These are phyloP conservation scores for Archilochus colubris DNA, from an alignment of 2,113 vertebrate genomes.

Conservation along the genomic window DNA sequence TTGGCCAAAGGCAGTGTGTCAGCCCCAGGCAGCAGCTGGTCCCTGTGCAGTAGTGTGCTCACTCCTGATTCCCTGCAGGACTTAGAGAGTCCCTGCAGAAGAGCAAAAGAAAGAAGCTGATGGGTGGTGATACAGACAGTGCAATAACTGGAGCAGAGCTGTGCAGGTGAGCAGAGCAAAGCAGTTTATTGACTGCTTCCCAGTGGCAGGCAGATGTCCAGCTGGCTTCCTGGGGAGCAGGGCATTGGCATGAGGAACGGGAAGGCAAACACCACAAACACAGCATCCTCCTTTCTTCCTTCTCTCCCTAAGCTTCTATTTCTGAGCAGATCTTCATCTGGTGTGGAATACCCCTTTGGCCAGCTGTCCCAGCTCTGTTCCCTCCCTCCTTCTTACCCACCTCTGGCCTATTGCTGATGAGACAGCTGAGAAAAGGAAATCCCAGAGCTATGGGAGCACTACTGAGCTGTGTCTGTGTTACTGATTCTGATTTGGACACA, in stretches of 20 bases:
- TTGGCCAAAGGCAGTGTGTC: rapidly evolving
- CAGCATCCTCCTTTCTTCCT: not conserved
- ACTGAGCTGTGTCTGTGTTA: not conserved
- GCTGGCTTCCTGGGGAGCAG: not conserved
- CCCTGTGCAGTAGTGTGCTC: not conserved
- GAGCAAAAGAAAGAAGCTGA: not conserved
- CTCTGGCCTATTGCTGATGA: not conserved
- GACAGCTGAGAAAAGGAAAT: not conserved
- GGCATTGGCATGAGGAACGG: not conserved
- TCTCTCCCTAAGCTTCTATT: not conserved
- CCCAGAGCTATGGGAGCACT: not conserved
- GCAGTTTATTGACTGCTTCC: not conserved
- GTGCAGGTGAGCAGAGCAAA: not conserved
- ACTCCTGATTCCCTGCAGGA: not conserved
- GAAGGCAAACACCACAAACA: not conserved
- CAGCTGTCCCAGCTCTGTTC: not conserved
- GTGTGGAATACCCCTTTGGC: not conserved
- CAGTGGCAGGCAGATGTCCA: not conserved
- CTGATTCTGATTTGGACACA: not conserved
- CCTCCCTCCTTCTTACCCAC: not conserved
- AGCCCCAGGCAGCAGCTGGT: not conserved
- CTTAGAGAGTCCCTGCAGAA: not conserved
- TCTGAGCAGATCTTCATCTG: not conserved
- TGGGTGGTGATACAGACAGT: not conserved
- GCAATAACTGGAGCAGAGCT: not conserved